Percentiles rank a stretch among this genome's conserved stretches.
phyloP scores from a whole-genome alignment of 2,113 vertebrate genomes.

The Zosterops lateralis region DNA sequence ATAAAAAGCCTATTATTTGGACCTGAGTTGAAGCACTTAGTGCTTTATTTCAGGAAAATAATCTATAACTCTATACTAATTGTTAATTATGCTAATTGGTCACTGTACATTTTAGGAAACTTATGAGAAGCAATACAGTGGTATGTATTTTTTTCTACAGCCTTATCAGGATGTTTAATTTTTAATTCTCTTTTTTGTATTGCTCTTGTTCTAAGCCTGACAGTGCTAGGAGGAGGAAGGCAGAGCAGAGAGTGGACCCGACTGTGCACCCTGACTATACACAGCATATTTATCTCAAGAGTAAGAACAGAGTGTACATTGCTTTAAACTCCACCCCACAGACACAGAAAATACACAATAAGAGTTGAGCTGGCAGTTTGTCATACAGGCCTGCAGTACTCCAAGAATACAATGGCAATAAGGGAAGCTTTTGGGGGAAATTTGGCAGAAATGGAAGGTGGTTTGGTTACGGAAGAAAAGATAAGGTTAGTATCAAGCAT shows the following conservation, averaged over 20 bases:
- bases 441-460: not conserved
- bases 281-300: not conserved
- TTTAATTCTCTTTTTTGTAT: not conserved
- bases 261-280: not conserved
- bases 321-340: not conserved
- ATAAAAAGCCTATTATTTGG: not conserved
- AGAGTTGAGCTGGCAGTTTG: not conserved
- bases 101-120: not conserved
- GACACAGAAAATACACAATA: not conserved
- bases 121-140: not conserved
- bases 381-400: not conserved
- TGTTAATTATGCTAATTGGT: not conserved
- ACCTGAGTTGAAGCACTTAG: not conserved
- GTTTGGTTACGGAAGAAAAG: not conserved
- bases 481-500: not conserved
- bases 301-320: not conserved
- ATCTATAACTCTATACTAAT: not conserved
- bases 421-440: not conserved
- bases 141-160: not conserved
- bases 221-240: not conserved
- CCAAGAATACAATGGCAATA: not conserved
- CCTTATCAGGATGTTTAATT: not conserved
- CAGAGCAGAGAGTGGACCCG: not conserved
- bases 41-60: not conserved
- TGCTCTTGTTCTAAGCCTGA: not conserved